A percentile compares a stretch with the other conserved stretches of the same genome.
Evolutionary conservation across 2,888 invertebrate species (phyloP).

Genomic region (Lithophane ornitopus): DNA sequence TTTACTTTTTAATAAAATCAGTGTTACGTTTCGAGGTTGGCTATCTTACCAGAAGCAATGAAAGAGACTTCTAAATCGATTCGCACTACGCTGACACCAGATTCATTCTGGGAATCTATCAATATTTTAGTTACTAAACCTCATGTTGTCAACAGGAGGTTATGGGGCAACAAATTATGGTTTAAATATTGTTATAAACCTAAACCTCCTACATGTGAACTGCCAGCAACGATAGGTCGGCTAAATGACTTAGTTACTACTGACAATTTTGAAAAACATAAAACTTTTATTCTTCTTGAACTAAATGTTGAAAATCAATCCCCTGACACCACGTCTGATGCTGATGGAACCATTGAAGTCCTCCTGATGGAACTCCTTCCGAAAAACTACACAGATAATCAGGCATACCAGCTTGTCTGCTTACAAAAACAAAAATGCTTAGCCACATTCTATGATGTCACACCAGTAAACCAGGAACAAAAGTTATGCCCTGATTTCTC

Average conservation of each 20-base stretch:
- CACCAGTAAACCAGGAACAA: conserved; percentile 76
- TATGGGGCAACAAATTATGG: conserved; percentile 90
- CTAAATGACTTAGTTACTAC: conserved; percentile 56
- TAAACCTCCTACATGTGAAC: conserved; percentile 50
- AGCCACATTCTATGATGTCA: conserved; percentile 88
- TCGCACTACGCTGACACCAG: conserved; percentile 46
- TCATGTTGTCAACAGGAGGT: conserved; percentile 93
- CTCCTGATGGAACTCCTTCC: conserved; percentile 82
- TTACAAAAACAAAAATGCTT: conserved; percentile 80
- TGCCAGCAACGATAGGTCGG: conserved; percentile 59
- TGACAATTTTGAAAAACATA: conserved; percentile 63
- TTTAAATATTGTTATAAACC: conserved; percentile 64
- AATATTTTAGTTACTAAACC: conserved; percentile 92
- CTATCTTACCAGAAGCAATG: conserved; percentile 37
- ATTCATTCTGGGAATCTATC: conserved; percentile 92
- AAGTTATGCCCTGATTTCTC: conserved; percentile 87
- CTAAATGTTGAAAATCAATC: conserved; percentile 54
- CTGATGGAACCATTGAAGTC: conserved; percentile 69
- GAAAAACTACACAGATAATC: conserved; percentile 77
- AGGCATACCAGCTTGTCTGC: conserved; percentile 81
- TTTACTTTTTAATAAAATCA: neutral
- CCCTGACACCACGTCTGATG: conserved; percentile 16
- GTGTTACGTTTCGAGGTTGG: neutral
- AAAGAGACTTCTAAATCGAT: conserved; percentile 35
- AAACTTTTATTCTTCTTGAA: conserved; percentile 53